Base-by-base conservation (phyloP, 2,888 invertebrate species). In the Troides aeacus region DNA sequence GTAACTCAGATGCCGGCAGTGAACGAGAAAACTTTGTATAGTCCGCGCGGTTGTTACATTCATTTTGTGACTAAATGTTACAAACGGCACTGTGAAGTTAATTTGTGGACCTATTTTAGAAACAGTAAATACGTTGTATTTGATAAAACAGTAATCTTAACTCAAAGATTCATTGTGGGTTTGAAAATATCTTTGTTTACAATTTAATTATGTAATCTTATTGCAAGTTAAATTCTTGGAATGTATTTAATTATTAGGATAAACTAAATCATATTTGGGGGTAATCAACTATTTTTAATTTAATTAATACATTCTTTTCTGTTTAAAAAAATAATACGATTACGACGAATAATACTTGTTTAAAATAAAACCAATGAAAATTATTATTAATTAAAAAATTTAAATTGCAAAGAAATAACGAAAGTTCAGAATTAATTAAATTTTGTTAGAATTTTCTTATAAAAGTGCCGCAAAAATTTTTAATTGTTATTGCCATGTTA, bases 1-100 rank as follows among this genome's bases (percentile, higher is more conserved):
- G 59, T 69, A 39, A 56, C 59, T 66, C 42, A 58, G 68, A 23
- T 59, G 69, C 65, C 67, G 69, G 61, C 73, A 71, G 71, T 73
- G 30, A 66, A 23, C 18, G 62, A 60, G 23, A 64, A 21, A 60
- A 36, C 18, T 36, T 60, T 10, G 56, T 53, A 60, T 0, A 60
- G 18, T 21, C 56, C 70, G 56, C 70, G 66, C 60, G 63, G 23
- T 65, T 61, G 50, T 30, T 23, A 23, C 53, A 12, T 58, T 21
- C 21, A 21, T 36, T 12, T 36, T 23, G 58, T 53, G 23, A 30
- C 17, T 65, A 39, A 50, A 50, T 17, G 42, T 24, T 17, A 62
- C 10, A 66, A n/a, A 23, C 24, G 24, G 39, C 24, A 36, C n/a
- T 65, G 24, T 23, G 23, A n/a, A 58, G 10, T 61, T 24, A 39